Conservation (phyloP, 2,797 vertebrate species). For the Poliocrania exsul region DNA sequence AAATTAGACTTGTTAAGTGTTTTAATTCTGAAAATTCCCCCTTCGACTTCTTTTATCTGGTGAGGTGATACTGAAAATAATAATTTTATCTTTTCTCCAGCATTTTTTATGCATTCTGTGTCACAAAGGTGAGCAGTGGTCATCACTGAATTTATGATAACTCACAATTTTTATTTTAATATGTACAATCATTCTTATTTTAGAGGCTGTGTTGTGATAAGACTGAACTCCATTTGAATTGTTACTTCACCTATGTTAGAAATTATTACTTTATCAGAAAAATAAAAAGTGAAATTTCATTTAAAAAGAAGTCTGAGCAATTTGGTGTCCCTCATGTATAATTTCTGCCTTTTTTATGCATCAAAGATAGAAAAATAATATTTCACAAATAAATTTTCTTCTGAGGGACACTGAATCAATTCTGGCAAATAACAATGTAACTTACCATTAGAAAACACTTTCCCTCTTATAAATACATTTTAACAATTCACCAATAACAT, state of each 20-base stretch:
- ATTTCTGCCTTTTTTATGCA: background rate
- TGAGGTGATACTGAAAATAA: background rate
- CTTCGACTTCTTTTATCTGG: background rate
- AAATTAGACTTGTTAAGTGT: background rate
- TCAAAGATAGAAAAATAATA: background rate
- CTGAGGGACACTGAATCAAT: background rate
- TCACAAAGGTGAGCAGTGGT: background rate
- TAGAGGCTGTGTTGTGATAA: background rate
- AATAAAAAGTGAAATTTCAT: background rate
- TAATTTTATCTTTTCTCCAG: background rate
- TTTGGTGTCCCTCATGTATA: background rate
- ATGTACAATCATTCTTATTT: background rate
- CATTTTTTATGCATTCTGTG: background rate
- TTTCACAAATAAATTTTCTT: background rate
- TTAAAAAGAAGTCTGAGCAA: background rate
- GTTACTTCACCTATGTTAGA: background rate
- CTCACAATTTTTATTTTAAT: background rate
- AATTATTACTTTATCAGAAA: background rate
- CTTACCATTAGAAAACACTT: background rate
- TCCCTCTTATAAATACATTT: background rate
- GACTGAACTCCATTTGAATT: background rate
- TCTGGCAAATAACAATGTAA: background rate
- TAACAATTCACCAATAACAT: background rate
- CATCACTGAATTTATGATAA: background rate
- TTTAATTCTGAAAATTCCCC: background rate